Base-by-base conservation (phyloP, 1,140 invertebrate species). In the Megalonaias nervosa region DNA sequence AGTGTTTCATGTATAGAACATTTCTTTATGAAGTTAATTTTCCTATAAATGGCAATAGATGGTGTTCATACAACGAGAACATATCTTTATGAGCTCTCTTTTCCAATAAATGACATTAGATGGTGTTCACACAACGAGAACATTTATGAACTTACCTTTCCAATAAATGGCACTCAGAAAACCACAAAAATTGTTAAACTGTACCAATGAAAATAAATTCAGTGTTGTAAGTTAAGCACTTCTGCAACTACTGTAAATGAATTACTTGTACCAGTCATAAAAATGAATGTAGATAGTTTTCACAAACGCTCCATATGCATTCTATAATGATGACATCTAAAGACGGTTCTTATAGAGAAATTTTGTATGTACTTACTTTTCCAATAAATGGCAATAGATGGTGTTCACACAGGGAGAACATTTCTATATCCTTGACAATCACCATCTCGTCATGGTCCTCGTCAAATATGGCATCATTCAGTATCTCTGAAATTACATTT, bases 361-460 rank as follows among this genome's bases (percentile, higher is more conserved):
- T n/a, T n/a, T n/a, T n/a, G n/a, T n/a, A n/a, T n/a, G n/a, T n/a
- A n/a, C n/a, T n/a, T n/a, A n/a, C 1, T 31, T 31, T 31, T 60
- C 99, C 98, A 89, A 99, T 98, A 91, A 99, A 99, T 0, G 99
- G 99, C 17, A 99, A 98, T 84, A 99, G 92, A 90, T 99, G 99
- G 90, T 99, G 99, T 90, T 99, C 98, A 89, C 98, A 99, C 94
- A 99, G 96, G 58, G 98, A 99, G 90, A 99, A 99, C 97, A 99
- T 99, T 92, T 99, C 99, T 79, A 99, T 99, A 89, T 99, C 98
- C 81, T 99, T 99, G 0, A 99, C 98, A 5, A 99, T 98, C 1
- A 99, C 98, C 97, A 99, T 96, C 91, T 99, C 98, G 89, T 99
- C 99, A 87, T 99, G 98, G 90, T 99, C 97, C 90, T 99, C 99